phyloP scores from a whole-genome alignment of 2,113 vertebrate genomes.

The Odocoileus hemionus region DNA sequence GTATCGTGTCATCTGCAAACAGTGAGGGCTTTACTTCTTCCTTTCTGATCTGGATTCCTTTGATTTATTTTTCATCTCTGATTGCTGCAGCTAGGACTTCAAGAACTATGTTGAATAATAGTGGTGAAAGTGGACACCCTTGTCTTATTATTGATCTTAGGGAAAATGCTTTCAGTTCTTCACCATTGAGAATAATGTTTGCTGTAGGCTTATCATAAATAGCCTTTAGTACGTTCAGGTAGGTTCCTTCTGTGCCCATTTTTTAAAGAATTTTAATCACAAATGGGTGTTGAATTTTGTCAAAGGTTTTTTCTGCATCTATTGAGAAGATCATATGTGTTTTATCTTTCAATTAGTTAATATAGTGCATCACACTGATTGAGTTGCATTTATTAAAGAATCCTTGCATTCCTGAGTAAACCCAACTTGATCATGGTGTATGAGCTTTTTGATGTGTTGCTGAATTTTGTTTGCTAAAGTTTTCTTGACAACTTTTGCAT shows the following conservation, averaged over 20 bases:
- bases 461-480: background rate
- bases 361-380: background rate
- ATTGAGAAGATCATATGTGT: background rate
- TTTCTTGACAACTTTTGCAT: background rate
- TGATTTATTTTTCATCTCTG: background rate
- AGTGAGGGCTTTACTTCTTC: background rate
- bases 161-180: background rate
- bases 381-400: background rate
- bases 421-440: background rate
- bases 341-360: background rate
- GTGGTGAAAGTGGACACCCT: background rate
- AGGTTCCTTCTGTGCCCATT: background rate
- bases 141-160: background rate
- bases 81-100: background rate
- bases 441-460: background rate
- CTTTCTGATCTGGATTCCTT: background rate
- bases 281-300: background rate
- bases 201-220: background rate
- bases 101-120: background rate
- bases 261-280: background rate
- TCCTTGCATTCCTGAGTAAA: background rate
- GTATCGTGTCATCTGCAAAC: background rate
- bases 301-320: background rate
- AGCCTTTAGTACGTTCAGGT: background rate
- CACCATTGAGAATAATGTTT: background rate